phyloP scores from a whole-genome alignment of 1,140 invertebrate genomes.

The Micrasema minimum region DNA sequence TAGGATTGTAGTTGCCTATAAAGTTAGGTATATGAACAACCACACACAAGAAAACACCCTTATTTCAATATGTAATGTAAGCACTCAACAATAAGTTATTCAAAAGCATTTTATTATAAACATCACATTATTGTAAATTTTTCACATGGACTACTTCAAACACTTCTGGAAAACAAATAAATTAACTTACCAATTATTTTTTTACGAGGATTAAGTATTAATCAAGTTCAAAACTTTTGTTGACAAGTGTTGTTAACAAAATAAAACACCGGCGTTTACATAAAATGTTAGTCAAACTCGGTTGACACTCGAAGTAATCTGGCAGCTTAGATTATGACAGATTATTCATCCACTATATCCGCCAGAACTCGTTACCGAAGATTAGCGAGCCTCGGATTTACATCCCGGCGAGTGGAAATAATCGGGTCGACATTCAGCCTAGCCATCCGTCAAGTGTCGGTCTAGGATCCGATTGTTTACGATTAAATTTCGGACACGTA shows the following conservation, averaged over 20 bases:
- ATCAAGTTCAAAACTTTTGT: constrained; percentile 24
- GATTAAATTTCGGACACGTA: constrained; percentile 1
- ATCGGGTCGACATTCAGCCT: constrained; percentile 23
- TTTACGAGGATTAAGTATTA: background rate
- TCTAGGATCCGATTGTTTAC: too few relatives aligned
- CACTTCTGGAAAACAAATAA: too few relatives aligned
- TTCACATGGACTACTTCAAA: too few relatives aligned
- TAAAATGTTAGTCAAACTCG: background rate
- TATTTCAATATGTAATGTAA: too few relatives aligned
- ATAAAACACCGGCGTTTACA: constrained; percentile 15
- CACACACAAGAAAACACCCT: too few relatives aligned
- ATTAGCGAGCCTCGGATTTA: constrained; percentile 14
- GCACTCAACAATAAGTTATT: too few relatives aligned
- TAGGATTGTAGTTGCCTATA: too few relatives aligned
- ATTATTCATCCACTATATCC: constrained; percentile 6
- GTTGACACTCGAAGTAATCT: constrained; percentile 22
- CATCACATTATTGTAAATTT: too few relatives aligned
- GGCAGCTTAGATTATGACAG: constrained; percentile 11
- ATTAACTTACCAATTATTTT: constrained; percentile 10
- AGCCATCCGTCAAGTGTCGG: constrained; percentile 32
- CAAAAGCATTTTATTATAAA: too few relatives aligned
- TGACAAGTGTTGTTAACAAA: constrained; percentile 13
- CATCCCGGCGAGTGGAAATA: constrained; percentile 1
- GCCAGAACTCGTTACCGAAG: background rate
- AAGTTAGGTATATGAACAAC: too few relatives aligned